Evolutionary conservation across 2,888 invertebrate genomes (phyloP).

Genomic region (Monochamus alternatus): DNA sequence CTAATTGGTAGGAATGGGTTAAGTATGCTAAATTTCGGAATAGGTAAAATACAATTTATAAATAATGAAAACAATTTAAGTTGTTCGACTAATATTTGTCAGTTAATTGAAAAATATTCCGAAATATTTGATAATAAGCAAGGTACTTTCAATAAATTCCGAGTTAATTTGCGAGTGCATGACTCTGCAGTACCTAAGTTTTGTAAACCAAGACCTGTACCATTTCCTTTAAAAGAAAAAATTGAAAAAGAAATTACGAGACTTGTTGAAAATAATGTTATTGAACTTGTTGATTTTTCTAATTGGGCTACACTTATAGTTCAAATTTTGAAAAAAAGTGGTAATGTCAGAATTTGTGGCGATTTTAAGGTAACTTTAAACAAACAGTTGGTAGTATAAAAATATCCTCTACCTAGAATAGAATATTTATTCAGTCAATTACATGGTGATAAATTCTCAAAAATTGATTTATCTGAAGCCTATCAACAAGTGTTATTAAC

Average conservation of each 20-base stretch:
- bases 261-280: slow-evolving; percentile 35
- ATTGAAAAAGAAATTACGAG: slow-evolving; percentile 42
- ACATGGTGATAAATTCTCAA: slow-evolving; percentile 36
- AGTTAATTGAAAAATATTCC: slow-evolving; percentile 15
- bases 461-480: slow-evolving; percentile 44
- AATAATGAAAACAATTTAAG: slow-evolving; percentile 8
- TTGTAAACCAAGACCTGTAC: slow-evolving; percentile 40
- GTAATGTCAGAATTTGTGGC: slow-evolving; percentile 19
- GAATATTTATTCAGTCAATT: slow-evolving; percentile 42
- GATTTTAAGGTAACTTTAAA: slow-evolving; percentile 23
- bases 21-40: slow-evolving; percentile 38
- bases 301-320: slow-evolving; percentile 34
- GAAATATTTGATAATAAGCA: slow-evolving; percentile 24
- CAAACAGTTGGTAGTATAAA: slow-evolving; percentile 24
- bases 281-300: slow-evolving; percentile 37
- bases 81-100: slow-evolving; percentile 16
- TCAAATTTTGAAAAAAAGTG: slow-evolving; percentile 22
- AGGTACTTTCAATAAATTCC: slow-evolving; percentile 37
- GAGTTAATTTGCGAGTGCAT: too few species aligned
- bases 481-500: slow-evolving; percentile 44
- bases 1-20: slow-evolving; percentile 43
- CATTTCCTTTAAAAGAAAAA: slow-evolving; percentile 45
- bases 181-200: too few species aligned
- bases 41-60: slow-evolving; percentile 33
- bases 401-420: slow-evolving; percentile 38